Base-by-base conservation (phyloP, 2,797 vertebrate genomes). In the Gambusia yucatana region DNA sequence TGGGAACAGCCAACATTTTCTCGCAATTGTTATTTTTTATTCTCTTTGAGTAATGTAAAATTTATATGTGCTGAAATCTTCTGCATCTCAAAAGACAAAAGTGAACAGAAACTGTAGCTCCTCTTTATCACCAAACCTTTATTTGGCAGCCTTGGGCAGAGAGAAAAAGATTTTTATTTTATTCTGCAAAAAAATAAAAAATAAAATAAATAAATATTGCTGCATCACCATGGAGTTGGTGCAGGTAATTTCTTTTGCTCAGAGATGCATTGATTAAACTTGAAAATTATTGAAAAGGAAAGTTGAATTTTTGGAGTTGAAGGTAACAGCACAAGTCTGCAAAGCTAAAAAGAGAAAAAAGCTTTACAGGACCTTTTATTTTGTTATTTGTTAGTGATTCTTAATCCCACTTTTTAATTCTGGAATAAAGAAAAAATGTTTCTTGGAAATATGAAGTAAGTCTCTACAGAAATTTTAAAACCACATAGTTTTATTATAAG, bases 51-150 rank as follows among this genome's bases (percentile, higher is more conserved):
- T 43, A 43, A 69, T 69, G 78, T 50, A 84, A 78, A 77, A 73
- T 84, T 85, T 70, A 87, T 84, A 83, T 71, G 77, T 17, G 5
- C 73, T 79, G 3, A 67, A 69, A 89, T 81, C 67, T 76, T 81
- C 10, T 67, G 46, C 14, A 73, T 77, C 75, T 67, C 3, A 0
- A 72, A 76, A 75, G 77, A 71, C 69, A 5, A 77, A 72, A 33
- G 14, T 41, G 67, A 70, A 71, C 39, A 33, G 48, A 13, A 22
- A 7, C 0, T 69, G 30, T 3, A 36, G 33, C 61, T 8, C 1
- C 30, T 69, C 69, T 77, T 74, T 59, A 30, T 79, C 50, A 22
- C 22, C 28, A 28, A 5, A 6, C 33, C 33, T 79, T 33, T 16
- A 73, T 63, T 73, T 28, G 33, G 69, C 77, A 80, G 74, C 84